Evolutionary conservation across 2,113 vertebrate genomes (phyloP).

Genomic region (Nesoenas mayeri): DNA sequence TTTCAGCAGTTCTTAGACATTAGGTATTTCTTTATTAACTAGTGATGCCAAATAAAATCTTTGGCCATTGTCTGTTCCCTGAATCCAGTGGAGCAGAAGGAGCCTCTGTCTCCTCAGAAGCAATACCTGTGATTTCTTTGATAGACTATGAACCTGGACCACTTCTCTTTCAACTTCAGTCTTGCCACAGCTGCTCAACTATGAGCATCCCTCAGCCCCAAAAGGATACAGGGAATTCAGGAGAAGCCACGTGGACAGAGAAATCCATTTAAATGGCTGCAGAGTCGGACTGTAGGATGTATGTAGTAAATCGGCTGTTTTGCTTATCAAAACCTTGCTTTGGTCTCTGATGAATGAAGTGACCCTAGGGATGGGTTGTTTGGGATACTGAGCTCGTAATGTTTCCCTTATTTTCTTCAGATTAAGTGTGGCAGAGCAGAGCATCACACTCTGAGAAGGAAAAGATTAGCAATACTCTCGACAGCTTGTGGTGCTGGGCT

Average conservation of each 20-base stretch:
- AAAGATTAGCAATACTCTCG: background rate
- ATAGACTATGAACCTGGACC: background rate
- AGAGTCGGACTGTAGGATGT: background rate
- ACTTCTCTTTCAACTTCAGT: background rate
- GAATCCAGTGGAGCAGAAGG: background rate
- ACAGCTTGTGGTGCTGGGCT: background rate
- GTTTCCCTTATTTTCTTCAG: background rate
- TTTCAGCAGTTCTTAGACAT: background rate
- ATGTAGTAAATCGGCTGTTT: background rate
- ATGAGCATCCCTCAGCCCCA: background rate
- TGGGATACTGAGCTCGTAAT: background rate
- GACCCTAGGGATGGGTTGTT: background rate
- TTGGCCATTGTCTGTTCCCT: background rate
- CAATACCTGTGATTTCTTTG: background rate
- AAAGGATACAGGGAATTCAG: background rate
- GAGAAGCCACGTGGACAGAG: background rate
- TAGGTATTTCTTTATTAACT: slow-evolving; percentile 36
- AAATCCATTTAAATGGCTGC: background rate
- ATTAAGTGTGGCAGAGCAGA: background rate
- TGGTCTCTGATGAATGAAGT: background rate
- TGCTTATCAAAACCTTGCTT: background rate
- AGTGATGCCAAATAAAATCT: background rate
- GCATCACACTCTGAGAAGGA: background rate
- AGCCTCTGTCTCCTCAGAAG: background rate
- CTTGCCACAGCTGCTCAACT: background rate